Evolutionary conservation across 2,113 vertebrate species (phyloP).

Genomic region (Perognathus longimembris): DNA sequence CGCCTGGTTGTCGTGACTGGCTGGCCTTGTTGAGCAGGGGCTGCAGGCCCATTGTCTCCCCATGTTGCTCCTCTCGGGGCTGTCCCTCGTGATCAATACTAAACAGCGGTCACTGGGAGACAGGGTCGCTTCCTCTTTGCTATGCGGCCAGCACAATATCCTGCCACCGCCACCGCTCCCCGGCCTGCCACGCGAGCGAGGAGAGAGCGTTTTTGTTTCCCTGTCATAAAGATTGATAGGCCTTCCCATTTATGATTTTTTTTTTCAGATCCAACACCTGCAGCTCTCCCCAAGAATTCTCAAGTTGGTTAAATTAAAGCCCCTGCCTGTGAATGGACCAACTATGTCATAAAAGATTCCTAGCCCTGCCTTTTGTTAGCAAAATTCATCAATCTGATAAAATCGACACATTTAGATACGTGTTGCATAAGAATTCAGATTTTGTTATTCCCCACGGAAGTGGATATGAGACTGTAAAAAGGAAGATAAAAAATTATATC

Average conservation of each 20-base stretch:
- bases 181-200: slow-evolving; percentile 62
- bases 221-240: slow-evolving; percentile 73
- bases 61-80: too few relatives aligned
- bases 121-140: slow-evolving; percentile 46
- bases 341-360: slow-evolving; percentile 76
- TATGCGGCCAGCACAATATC: slow-evolving; percentile 62
- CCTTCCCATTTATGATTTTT: slow-evolving; percentile 57
- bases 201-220: slow-evolving; percentile 72
- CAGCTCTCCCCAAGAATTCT: slow-evolving; percentile 70
- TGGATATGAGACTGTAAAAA: slow-evolving; percentile 75
- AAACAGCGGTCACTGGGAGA: slow-evolving; percentile 64
- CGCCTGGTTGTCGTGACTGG: too few relatives aligned
- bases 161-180: slow-evolving; percentile 21
- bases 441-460: slow-evolving; percentile 73
- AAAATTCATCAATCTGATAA: slow-evolving; percentile 81
- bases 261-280: slow-evolving; percentile 60
- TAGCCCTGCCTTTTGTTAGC: slow-evolving; percentile 79
- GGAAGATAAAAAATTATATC: slow-evolving; percentile 76
- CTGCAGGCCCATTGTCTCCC: too few relatives aligned
- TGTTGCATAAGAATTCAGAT: slow-evolving; percentile 81
- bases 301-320: slow-evolving; percentile 78
- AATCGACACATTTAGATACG: slow-evolving; percentile 80
- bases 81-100: slow-evolving; percentile 65
- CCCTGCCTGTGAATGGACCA: slow-evolving; percentile 63
- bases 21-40: too few relatives aligned